These are phyloP conservation scores for Bombyx mandarina DNA, from an alignment of 1,140 invertebrate species.

Conservation along the genomic window DNA sequence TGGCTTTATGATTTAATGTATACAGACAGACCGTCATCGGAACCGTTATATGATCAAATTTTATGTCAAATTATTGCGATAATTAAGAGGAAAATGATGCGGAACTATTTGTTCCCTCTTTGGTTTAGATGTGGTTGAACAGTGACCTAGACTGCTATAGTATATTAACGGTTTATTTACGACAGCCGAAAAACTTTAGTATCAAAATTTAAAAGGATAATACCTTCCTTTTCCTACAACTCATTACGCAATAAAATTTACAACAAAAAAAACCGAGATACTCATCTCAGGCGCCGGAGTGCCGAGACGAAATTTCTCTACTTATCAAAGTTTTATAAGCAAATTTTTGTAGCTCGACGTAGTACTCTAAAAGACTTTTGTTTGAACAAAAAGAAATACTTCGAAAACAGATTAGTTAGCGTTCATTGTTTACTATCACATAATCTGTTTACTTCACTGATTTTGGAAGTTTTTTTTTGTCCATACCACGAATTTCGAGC, in stretches of 20 bases:
- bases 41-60: constrained; percentile 49
- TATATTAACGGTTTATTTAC: too few relatives aligned
- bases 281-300: constrained; percentile 1
- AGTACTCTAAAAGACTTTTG: constrained; percentile 5
- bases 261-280: not conserved
- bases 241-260: constrained; percentile 1
- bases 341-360: constrained; percentile 3
- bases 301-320: not conserved
- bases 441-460: not conserved
- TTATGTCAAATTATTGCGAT: constrained; percentile 6
- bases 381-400: constrained; percentile 9
- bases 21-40: constrained; percentile 30
- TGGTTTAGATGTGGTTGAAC: too few relatives aligned
- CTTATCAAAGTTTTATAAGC: not conserved
- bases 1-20: constrained; percentile 31
- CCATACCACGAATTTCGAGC: constrained; percentile 36
- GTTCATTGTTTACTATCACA: not conserved
- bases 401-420: constrained; percentile 1
- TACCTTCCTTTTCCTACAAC: not conserved
- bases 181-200: too few relatives aligned
- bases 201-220: not conserved
- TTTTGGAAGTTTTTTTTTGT: constrained; percentile 3
- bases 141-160: too few relatives aligned
- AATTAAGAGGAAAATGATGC: too few relatives aligned
- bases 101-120: too few relatives aligned